Evolutionary conservation across 2,797 vertebrate genomes (phyloP).

Genomic region (Etheostoma perlongum): DNA sequence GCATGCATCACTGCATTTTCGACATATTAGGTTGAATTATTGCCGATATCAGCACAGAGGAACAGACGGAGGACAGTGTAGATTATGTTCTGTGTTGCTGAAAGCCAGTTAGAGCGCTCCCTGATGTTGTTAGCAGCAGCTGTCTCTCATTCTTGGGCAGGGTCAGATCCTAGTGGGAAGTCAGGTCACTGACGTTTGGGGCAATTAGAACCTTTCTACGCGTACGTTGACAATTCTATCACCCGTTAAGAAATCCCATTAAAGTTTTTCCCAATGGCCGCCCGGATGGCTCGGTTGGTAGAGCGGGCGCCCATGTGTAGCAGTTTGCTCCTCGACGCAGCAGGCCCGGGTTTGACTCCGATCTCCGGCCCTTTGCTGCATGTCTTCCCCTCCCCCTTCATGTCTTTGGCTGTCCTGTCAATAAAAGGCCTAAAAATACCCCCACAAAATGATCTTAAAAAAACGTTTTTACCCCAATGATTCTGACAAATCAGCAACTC

Average conservation of each 20-base stretch:
- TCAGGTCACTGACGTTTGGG: constrained; percentile 13
- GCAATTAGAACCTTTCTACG: background rate
- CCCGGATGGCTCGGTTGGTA: too few species aligned
- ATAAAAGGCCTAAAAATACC: too few species aligned
- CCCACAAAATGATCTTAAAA: too few species aligned
- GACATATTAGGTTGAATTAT: constrained; percentile 14
- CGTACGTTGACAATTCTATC: background rate
- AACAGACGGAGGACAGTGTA: constrained; percentile 28
- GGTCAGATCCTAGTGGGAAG: constrained; percentile 3
- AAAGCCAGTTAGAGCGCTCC: constrained; percentile 38
- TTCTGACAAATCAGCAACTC: constrained; percentile 11
- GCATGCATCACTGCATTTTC: background rate
- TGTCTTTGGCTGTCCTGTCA: too few species aligned
- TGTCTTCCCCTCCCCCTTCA: too few species aligned
- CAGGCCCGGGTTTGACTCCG: too few species aligned
- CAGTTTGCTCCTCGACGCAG: too few species aligned
- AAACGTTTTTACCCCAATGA: background rate
- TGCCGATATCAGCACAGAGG: background rate
- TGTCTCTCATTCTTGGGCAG: constrained; percentile 23
- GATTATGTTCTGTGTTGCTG: constrained; percentile 6
- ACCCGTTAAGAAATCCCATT: constrained; percentile 6
- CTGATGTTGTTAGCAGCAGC: constrained; percentile 46
- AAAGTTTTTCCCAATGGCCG: background rate
- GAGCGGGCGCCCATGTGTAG: too few species aligned
- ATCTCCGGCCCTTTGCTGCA: too few species aligned